These are phyloP conservation scores for Cliona cf. orientalis DNA, from an alignment of 37 sponge, comb jelly and placozoan genomes.

Conservation along the genomic window DNA sequence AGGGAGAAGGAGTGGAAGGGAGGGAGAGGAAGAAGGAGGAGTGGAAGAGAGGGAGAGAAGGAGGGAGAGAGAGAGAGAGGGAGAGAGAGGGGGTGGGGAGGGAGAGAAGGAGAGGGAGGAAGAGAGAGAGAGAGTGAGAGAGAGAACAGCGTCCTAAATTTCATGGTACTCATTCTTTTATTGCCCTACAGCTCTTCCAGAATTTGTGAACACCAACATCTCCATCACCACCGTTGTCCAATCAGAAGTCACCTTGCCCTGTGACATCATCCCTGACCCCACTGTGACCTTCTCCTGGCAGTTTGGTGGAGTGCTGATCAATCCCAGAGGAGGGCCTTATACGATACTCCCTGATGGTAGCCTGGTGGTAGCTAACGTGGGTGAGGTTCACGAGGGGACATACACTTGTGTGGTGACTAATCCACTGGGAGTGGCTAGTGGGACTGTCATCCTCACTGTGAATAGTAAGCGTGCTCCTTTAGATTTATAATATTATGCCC, in stretches of 20 bases:
- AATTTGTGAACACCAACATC: background rate
- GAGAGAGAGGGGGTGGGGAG: too few relatives aligned
- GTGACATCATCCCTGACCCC: conserved; percentile 23
- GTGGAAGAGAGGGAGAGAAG: too few relatives aligned
- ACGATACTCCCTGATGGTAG: conserved; percentile 36
- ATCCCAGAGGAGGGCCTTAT: background rate
- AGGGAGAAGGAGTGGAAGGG: too few relatives aligned
- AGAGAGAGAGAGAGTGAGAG: too few relatives aligned
- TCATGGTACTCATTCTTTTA: background rate
- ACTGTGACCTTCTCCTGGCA: conserved; percentile 41
- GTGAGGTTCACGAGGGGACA: conserved; percentile 27
- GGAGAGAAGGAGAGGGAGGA: too few relatives aligned
- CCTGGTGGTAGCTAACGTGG: conserved; percentile 27
- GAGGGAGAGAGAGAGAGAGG: too few relatives aligned
- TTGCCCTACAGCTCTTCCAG: conserved; percentile 36
- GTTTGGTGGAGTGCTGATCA: conserved; percentile 10
- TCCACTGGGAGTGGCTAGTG: conserved; percentile 29
- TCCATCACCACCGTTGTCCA: conserved; percentile 16
- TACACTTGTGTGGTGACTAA: conserved; percentile 67
- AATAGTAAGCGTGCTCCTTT: conserved; percentile 27
- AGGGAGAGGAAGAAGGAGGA: too few relatives aligned
- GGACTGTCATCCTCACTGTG: conserved; percentile 34
- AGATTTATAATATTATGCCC: too few relatives aligned
- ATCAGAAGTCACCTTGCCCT: conserved; percentile 37
- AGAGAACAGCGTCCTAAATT: background rate